A percentile compares a stretch with the other conserved stretches of the same genome.
These are phyloP conservation scores for Vidua chalybeata DNA, from an alignment of 2,113 vertebrate species.

Conservation along the genomic window DNA sequence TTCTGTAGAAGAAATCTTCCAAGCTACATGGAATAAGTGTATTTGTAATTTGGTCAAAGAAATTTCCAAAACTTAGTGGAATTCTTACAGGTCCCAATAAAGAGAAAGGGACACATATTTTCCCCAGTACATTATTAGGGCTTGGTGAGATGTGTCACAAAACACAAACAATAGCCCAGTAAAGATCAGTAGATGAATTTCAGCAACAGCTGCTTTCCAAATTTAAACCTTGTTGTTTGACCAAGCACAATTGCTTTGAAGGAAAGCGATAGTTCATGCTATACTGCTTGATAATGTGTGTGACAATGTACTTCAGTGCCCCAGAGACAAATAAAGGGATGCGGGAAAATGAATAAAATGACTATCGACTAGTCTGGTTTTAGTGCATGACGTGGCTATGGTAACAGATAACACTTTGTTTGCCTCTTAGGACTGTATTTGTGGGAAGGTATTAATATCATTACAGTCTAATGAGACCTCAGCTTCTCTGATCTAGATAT, in stretches of 20 bases:
- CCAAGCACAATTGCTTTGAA: not conserved
- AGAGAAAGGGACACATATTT: not conserved
- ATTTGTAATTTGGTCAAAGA: not conserved
- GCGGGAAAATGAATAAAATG: not conserved
- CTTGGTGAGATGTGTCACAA: not conserved
- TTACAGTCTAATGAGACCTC: not conserved
- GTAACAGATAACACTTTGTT: not conserved
- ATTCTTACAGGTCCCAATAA: not conserved
- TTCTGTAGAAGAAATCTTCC: not conserved
- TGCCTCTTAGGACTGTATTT: not conserved
- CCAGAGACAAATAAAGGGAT: not conserved
- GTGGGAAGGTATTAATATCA: not conserved
- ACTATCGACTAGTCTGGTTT: not conserved
- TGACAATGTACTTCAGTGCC: not conserved
- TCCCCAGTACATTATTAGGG: not conserved
- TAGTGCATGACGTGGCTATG: not conserved
- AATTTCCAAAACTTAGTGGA: not conserved
- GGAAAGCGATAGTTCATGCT: not conserved
- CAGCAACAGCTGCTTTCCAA: not conserved
- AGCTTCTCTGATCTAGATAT: not conserved
- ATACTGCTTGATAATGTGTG: not conserved
- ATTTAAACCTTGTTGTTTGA: not conserved
- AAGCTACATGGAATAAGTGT: rapidly evolving
- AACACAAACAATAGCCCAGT: not conserved
- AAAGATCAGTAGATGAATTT: not conserved